These are phyloP conservation scores for Neodontobutis hainanensis DNA, from an alignment of 2,113 vertebrate species.

Conservation along the genomic window DNA sequence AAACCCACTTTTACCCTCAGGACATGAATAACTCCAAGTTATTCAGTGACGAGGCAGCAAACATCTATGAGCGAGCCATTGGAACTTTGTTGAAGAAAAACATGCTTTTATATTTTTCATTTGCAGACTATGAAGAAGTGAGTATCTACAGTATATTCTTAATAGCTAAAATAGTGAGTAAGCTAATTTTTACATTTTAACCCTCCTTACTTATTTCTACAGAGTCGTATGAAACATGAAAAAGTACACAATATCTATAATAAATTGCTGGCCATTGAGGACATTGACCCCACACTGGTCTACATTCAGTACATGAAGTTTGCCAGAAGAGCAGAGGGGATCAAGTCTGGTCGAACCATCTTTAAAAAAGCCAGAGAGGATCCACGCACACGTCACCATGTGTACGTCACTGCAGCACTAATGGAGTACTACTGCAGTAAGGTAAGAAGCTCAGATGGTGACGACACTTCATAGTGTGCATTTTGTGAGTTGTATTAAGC, in stretches of 20 bases:
- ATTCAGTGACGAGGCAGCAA: constrained; percentile 98
- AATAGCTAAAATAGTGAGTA: background rate
- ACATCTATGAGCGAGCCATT: constrained; percentile 98
- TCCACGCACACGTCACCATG: constrained; percentile 92
- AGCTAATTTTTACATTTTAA: background rate
- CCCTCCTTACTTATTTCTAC: constrained; percentile 10
- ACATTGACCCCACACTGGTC: constrained; percentile 98
- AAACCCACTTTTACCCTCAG: constrained; percentile 63
- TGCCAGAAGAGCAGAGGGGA: constrained; percentile 95
- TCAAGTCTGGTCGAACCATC: constrained; percentile 95
- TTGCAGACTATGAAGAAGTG: constrained; percentile 98
- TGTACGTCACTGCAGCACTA: constrained; percentile 97
- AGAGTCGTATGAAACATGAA: constrained; percentile 99
- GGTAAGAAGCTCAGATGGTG: constrained; percentile 67
- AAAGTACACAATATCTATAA: constrained; percentile 99
- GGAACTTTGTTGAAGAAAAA: constrained; percentile 98
- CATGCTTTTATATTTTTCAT: constrained; percentile 99
- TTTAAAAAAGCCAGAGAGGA: constrained; percentile 99
- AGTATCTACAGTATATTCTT: constrained; percentile 34
- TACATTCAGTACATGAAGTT: constrained; percentile 99
- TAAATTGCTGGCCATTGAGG: constrained; percentile 92
- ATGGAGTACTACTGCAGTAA: constrained; percentile 99
- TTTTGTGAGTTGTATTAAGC: no score
- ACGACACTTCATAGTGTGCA: background rate
- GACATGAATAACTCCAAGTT: constrained; percentile 99